These are phyloP conservation scores for Drosophila pseudoobscura DNA, from an alignment of 1,140 invertebrate species.

Conservation along the genomic window DNA sequence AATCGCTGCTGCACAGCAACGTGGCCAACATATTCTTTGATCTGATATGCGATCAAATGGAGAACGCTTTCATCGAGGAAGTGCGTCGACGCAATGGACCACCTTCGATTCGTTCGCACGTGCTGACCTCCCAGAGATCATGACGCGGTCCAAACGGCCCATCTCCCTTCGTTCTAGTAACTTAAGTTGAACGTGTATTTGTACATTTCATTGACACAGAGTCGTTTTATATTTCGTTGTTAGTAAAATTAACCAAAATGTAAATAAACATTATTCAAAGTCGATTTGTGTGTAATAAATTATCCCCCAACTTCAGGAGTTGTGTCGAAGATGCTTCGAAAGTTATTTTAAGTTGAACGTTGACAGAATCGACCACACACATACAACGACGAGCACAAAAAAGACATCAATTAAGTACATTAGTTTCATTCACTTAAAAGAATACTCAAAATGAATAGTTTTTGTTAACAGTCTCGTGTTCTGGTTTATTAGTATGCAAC, in stretches of 20 bases:
- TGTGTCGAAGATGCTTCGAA: too few species aligned
- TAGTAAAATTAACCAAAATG: slow-evolving; percentile 52
- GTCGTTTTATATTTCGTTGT: slow-evolving; percentile 43
- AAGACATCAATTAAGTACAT: slow-evolving; percentile 59
- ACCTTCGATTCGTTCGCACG: slow-evolving; percentile 86
- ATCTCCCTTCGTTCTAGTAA: slow-evolving; percentile 12
- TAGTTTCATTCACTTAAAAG: slow-evolving; percentile 47
- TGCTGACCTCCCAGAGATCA: slow-evolving; percentile 63
- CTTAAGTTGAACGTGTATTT: slow-evolving; percentile 41
- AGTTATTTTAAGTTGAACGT: not conserved
- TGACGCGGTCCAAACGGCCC: slow-evolving; percentile 38
- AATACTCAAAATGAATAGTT: slow-evolving; percentile 39
- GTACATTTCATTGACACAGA: slow-evolving; percentile 29
- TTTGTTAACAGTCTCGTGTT: slow-evolving; percentile 63
- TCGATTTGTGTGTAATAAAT: not conserved
- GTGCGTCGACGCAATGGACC: slow-evolving; percentile 91
- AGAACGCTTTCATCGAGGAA: slow-evolving; percentile 94
- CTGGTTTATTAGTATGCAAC: slow-evolving; percentile 27
- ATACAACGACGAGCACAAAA: slow-evolving; percentile 33
- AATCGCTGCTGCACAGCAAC: slow-evolving; percentile 92
- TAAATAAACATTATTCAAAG: slow-evolving; percentile 44
- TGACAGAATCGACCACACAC: not conserved
- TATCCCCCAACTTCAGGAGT: too few species aligned
- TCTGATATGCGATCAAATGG: slow-evolving; percentile 97
- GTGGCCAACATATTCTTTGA: slow-evolving; percentile 97